Conservation (phyloP, 2,888 invertebrate genomes). For the Cistogaster globosa region DNA sequence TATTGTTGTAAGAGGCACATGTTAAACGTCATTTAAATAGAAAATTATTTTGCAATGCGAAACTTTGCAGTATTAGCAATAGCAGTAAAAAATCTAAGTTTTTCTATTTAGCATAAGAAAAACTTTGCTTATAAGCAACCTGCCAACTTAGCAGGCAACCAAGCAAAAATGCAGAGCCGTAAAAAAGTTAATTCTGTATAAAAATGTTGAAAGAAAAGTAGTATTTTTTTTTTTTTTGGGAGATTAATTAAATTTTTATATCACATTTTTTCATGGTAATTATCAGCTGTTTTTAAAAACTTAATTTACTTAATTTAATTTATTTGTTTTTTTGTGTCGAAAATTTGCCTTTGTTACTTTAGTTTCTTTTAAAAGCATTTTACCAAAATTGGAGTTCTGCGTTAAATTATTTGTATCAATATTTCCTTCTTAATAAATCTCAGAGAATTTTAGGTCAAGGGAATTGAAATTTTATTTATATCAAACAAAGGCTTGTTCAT, state of each 20-base stretch:
- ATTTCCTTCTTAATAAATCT: too few species aligned
- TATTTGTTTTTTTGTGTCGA: too few species aligned
- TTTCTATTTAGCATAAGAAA: slow-evolving; percentile 70
- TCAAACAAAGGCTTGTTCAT: too few species aligned
- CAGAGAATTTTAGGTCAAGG: too few species aligned
- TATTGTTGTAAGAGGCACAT: slow-evolving; percentile 66
- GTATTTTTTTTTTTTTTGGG: background rate
- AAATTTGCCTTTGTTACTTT: too few species aligned
- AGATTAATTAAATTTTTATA: background rate
- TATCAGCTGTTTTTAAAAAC: too few species aligned
- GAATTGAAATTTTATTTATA: too few species aligned
- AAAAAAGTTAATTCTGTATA: slow-evolving; percentile 25
- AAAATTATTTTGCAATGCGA: slow-evolving; percentile 70
- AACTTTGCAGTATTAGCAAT: slow-evolving; percentile 67
- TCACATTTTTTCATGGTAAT: background rate
- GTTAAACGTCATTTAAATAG: slow-evolving; percentile 71
- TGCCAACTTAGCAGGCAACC: slow-evolving; percentile 64
- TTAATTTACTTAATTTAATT: too few species aligned
- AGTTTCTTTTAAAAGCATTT: too few species aligned
- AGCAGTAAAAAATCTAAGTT: slow-evolving; percentile 54
- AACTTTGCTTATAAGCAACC: slow-evolving; percentile 66
- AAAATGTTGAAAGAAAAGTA: too few species aligned
- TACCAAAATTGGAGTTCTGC: too few species aligned
- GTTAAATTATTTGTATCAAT: too few species aligned
- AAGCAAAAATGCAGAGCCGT: slow-evolving; percentile 7